Evolutionary conservation across 1,140 invertebrate species (phyloP).

Genomic region (Temnothorax curvispinosus): DNA sequence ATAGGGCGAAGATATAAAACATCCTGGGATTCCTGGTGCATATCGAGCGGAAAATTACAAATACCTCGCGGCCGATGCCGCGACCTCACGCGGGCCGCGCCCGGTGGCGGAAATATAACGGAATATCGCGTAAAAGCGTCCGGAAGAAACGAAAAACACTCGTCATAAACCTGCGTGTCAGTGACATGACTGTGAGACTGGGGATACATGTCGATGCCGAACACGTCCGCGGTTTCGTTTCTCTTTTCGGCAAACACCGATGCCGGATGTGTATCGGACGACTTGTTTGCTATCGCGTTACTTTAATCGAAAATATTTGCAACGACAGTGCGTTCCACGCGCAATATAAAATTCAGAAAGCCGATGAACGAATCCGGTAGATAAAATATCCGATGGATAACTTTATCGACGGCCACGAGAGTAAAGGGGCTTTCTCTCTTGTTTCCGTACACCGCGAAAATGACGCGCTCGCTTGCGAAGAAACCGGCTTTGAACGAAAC

Average conservation of each 20-base stretch:
- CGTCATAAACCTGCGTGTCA: constrained; percentile 17
- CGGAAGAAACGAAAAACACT: constrained; percentile 70
- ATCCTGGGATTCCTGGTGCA: constrained; percentile 66
- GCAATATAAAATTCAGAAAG: neutral
- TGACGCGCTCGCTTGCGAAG: neutral
- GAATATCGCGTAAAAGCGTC: constrained; percentile 8
- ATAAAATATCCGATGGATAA: constrained; percentile 8
- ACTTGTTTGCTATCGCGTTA: constrained; percentile 7
- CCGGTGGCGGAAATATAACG: constrained; percentile 31
- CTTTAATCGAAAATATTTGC: constrained; percentile 31
- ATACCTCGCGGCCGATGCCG: constrained; percentile 70
- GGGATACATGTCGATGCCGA: neutral
- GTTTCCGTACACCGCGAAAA: constrained; percentile 12
- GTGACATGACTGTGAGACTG: neutral
- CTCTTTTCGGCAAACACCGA: constrained; percentile 4
- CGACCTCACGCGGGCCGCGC: constrained; percentile 50
- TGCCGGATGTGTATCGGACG: constrained; percentile 13
- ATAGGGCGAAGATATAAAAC: constrained; percentile 65
- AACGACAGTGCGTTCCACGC: neutral
- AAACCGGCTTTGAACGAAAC: neutral
- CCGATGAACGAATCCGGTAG: neutral
- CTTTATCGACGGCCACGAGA: neutral
- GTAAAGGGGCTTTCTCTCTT: neutral
- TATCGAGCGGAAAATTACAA: constrained; percentile 77
- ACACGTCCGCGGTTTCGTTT: neutral